Evolutionary conservation across 2,888 invertebrate species (phyloP).

Genomic region (Tetrapedia diversipes): DNA sequence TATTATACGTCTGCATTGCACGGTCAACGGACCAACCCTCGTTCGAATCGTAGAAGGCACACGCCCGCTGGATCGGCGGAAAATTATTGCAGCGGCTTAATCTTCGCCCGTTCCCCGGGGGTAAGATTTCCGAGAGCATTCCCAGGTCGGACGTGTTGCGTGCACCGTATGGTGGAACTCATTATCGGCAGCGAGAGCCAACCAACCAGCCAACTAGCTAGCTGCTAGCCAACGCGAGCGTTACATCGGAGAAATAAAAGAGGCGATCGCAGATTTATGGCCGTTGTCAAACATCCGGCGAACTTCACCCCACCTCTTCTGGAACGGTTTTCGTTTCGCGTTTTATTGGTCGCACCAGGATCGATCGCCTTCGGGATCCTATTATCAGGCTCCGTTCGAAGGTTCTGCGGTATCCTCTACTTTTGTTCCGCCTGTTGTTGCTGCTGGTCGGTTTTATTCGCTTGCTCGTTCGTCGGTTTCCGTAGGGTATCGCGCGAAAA

Average conservation of each 20-base stretch:
- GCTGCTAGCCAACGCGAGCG: constrained; percentile 10
- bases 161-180: constrained; percentile 43
- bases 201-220: no score
- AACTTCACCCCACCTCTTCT: constrained; percentile 20
- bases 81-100: constrained; percentile 46
- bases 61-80: constrained; percentile 5
- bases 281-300: constrained; percentile 10
- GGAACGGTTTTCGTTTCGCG: constrained; percentile 17
- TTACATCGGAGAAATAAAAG: constrained; percentile 41
- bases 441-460: background rate
- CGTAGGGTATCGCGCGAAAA: background rate
- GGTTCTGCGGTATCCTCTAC: background rate
- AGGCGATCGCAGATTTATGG: constrained; percentile 45
- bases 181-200: constrained; percentile 39
- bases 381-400: background rate
- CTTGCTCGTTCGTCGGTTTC: background rate
- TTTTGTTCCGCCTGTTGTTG: background rate
- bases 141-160: constrained; percentile 29
- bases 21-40: no score
- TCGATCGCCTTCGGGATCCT: constrained; percentile 28
- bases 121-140: constrained; percentile 44
- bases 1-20: no score
- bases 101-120: constrained; percentile 28
- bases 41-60: constrained; percentile 5
- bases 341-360: constrained; percentile 19